Percentiles rank a stretch among this genome's conserved stretches.
Evolutionary conservation across 2,113 vertebrate species (phyloP).

Genomic region (Rhea americana): DNA sequence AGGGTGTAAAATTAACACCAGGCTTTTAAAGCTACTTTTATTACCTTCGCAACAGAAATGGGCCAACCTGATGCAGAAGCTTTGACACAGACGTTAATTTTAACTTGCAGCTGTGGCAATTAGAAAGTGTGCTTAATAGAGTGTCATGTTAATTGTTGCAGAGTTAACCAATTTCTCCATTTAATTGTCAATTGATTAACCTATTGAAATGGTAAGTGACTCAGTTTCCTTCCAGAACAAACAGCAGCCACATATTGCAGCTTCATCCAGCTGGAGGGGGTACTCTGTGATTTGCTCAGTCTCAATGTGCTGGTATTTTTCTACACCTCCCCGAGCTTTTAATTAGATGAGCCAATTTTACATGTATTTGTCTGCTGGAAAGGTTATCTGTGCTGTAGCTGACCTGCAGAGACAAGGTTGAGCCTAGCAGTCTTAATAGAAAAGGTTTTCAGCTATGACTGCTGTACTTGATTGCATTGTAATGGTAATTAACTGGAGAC

Average conservation of each 20-base stretch:
- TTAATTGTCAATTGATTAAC: constrained; percentile 91
- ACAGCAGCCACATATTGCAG: constrained; percentile 76
- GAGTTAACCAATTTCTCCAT: constrained; percentile 88
- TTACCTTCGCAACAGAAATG: constrained; percentile 52
- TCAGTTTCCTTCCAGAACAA: constrained; percentile 87
- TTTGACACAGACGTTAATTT: constrained; percentile 75
- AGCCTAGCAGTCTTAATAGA: constrained; percentile 76
- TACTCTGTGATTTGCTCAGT: constrained; percentile 67
- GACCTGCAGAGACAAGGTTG: constrained; percentile 80
- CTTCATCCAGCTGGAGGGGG: constrained; percentile 76
- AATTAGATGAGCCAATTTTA: constrained; percentile 85
- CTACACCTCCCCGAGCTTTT: constrained; percentile 80
- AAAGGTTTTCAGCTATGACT: constrained; percentile 79
- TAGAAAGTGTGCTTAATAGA: constrained; percentile 88
- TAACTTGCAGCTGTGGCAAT: constrained; percentile 82
- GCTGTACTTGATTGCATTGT: constrained; percentile 82
- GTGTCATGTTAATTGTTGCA: constrained; percentile 87
- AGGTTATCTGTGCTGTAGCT: constrained; percentile 82
- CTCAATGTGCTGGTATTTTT: constrained; percentile 81
- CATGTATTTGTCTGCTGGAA: constrained; percentile 81
- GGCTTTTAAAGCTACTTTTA: constrained; percentile 57
- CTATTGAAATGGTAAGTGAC: constrained; percentile 92
- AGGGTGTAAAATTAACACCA: constrained; percentile 53
- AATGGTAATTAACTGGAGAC: constrained; percentile 82
- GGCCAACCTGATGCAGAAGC: constrained; percentile 27